phyloP scores from a whole-genome alignment of 2,113 vertebrate genomes.

The Hemichromis elongatus region DNA sequence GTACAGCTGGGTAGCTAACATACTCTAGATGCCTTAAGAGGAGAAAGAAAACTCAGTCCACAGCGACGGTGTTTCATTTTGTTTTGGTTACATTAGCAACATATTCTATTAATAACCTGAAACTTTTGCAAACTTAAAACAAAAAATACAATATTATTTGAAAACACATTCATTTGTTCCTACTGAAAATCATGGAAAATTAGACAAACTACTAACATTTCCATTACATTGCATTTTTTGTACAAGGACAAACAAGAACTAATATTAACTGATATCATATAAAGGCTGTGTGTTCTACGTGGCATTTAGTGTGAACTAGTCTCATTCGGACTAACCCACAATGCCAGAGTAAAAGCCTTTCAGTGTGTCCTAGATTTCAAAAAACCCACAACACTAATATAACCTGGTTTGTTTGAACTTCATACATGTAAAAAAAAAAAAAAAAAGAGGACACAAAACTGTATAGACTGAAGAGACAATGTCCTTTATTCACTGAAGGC shows the following conservation, averaged over 20 bases:
- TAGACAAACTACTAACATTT: neutral
- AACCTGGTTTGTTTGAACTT: neutral
- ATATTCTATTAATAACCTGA: neutral
- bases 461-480: neutral
- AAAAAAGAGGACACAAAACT: neutral
- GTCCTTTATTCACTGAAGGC: neutral
- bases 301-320: neutral
- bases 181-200: neutral
- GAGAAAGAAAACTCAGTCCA: neutral
- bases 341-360: neutral
- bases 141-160: neutral
- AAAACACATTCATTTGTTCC: neutral
- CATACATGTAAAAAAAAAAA: neutral
- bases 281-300: neutral
- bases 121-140: neutral
- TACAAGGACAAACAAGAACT: neutral
- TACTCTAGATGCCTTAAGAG: neutral
- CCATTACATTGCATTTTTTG: neutral
- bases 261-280: neutral
- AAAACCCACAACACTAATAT: neutral
- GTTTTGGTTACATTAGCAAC: neutral
- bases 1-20: neutral
- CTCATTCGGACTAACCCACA: neutral
- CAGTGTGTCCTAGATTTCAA: neutral
- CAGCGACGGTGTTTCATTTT: neutral